A percentile compares a stretch with the other conserved stretches of the same genome.
Evolutionary conservation across 2,113 vertebrate species (phyloP).

Genomic region (Macrotus californicus): DNA sequence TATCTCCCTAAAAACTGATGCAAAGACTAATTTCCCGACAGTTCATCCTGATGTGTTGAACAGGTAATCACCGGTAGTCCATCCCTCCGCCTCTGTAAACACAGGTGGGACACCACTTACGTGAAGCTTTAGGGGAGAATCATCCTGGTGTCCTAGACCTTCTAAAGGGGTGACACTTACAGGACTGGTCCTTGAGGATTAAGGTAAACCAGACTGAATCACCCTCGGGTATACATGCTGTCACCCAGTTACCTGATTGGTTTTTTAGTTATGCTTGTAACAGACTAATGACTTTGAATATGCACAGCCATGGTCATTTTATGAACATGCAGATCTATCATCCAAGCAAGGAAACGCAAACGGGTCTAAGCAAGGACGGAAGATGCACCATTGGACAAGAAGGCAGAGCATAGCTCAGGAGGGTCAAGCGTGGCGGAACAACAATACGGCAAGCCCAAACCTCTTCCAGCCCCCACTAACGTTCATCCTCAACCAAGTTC

Average conservation of each 20-base stretch:
- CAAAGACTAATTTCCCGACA: constrained; percentile 2
- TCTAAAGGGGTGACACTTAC: constrained; percentile 25
- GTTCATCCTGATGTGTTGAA: neutral
- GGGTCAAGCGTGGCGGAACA: neutral
- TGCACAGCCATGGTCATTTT: neutral
- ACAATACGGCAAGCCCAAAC: neutral
- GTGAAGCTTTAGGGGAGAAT: neutral
- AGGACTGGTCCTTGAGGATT: constrained; percentile 19
- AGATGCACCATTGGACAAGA: neutral
- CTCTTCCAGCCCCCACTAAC: neutral
- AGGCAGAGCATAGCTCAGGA: neutral
- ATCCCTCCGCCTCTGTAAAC: constrained; percentile 28
- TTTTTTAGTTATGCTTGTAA: constrained; percentile 41
- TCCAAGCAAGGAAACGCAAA: neutral
- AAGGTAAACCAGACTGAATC: constrained; percentile 31
- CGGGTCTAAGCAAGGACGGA: neutral
- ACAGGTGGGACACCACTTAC: neutral
- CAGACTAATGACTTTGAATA: constrained; percentile 22
- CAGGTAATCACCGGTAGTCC: neutral
- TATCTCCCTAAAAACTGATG: neutral
- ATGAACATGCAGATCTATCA: neutral
- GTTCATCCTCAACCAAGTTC: neutral
- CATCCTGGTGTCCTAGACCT: neutral
- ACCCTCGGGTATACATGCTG: neutral
- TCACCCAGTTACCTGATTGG: constrained; percentile 20